Conservation (phyloP, 2,888 invertebrate species). For the Endomychus coccineus region DNA sequence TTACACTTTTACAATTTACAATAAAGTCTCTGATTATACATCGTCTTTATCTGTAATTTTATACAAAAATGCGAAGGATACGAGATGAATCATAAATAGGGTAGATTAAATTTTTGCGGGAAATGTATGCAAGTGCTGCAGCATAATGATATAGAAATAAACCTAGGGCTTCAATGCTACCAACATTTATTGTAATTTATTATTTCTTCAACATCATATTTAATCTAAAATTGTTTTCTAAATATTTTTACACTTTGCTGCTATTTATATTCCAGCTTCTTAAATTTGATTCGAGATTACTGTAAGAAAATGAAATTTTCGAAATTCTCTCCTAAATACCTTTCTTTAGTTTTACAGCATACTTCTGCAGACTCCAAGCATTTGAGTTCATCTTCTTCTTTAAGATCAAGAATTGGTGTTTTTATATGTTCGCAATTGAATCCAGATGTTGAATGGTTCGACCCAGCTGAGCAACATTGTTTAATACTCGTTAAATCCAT, state of each 20-base stretch:
- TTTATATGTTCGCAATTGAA: constrained; percentile 34
- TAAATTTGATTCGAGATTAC: not conserved
- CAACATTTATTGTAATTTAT: too few species aligned
- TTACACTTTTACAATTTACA: too few species aligned
- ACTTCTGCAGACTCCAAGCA: constrained; percentile 58
- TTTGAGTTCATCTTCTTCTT: constrained; percentile 50
- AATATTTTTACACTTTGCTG: not conserved
- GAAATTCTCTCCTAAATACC: constrained; percentile 32
- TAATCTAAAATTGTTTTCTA: too few species aligned
- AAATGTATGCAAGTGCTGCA: too few species aligned
- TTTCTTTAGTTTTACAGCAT: constrained; percentile 53
- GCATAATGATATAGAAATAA: too few species aligned
- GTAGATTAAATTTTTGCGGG: too few species aligned
- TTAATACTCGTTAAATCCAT: constrained; percentile 32
- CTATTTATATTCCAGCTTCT: not conserved
- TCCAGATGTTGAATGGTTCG: constrained; percentile 36
- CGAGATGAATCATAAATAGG: too few species aligned
- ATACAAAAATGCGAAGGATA: too few species aligned
- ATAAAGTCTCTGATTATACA: too few species aligned
- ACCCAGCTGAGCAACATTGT: constrained; percentile 39
- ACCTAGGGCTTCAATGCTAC: not conserved
- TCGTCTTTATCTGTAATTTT: too few species aligned
- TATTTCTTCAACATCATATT: too few species aligned
- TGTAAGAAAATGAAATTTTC: not conserved
- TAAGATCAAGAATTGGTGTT: constrained; percentile 47